These are phyloP conservation scores for Ciona savignyi DNA, from an alignment of 23 tunicate genomes.

Conservation along the genomic window DNA sequence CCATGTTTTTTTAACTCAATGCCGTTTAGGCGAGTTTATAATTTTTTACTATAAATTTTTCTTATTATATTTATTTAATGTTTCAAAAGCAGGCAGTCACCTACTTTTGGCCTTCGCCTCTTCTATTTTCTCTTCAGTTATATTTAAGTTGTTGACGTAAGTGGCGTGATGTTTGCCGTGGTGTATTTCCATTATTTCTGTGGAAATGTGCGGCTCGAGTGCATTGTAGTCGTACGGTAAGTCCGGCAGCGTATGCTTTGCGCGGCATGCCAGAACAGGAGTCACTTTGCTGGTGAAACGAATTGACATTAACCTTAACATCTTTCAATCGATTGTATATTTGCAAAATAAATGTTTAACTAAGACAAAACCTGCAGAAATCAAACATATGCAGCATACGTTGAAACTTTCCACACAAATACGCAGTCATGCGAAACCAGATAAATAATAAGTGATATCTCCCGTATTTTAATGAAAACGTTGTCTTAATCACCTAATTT, in stretches of 20 bases:
- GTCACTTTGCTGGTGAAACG: not conserved
- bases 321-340: no score
- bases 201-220: constrained; percentile 86
- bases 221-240: constrained; percentile 94
- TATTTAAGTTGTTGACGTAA: constrained; percentile 90
- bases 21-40: no score
- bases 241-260: constrained; percentile 81
- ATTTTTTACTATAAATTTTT: no score
- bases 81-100: not conserved
- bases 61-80: no score
- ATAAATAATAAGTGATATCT: no score
- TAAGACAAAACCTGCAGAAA: not conserved
- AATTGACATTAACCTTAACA: not conserved
- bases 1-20: no score
- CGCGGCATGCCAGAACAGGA: constrained; percentile 15
- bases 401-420: not conserved
- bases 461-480: no score
- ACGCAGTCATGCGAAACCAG: no score
- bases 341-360: not conserved
- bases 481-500: no score
- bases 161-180: constrained; percentile 92
- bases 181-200: constrained; percentile 89
- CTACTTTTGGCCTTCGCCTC: constrained; percentile 68
- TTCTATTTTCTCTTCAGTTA: constrained; percentile 80
- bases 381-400: not conserved